Conservation (phyloP, 2,888 invertebrate species). For the Tenthredo distinguenda region DNA sequence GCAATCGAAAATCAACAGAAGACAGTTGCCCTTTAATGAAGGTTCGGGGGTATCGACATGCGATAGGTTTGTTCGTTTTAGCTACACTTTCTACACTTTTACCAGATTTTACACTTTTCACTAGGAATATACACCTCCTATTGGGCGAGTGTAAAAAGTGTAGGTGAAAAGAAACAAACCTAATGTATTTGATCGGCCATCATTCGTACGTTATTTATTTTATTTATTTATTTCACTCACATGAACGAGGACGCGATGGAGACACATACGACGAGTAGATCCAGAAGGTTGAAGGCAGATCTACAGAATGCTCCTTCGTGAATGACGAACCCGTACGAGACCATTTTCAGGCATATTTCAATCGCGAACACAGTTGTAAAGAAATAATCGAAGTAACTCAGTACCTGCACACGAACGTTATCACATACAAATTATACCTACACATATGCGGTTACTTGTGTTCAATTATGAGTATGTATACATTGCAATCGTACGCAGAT, state of each 20-base stretch:
- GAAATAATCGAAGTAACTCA: constrained; percentile 98
- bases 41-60: neutral
- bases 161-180: too few species aligned
- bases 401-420: constrained; percentile 83
- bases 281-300: constrained; percentile 98
- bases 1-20: constrained; percentile 56
- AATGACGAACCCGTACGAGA: constrained; percentile 97
- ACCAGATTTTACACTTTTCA: too few species aligned
- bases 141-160: too few species aligned
- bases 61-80: too few species aligned
- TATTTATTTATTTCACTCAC: constrained; percentile 81
- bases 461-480: neutral
- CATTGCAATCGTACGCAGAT: too few species aligned
- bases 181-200: neutral
- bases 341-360: constrained; percentile 97
- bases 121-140: too few species aligned
- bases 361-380: constrained; percentile 99
- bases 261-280: constrained; percentile 98
- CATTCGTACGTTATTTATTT: neutral
- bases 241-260: constrained; percentile 96
- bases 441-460: neutral
- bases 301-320: constrained; percentile 99
- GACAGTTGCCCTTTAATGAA: neutral
- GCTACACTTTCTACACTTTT: too few species aligned
- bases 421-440: neutral